Percentiles rank a stretch among this genome's conserved stretches.
Evolutionary conservation across 2,888 invertebrate species (phyloP).

Genomic region (Sphinx pinastri): DNA sequence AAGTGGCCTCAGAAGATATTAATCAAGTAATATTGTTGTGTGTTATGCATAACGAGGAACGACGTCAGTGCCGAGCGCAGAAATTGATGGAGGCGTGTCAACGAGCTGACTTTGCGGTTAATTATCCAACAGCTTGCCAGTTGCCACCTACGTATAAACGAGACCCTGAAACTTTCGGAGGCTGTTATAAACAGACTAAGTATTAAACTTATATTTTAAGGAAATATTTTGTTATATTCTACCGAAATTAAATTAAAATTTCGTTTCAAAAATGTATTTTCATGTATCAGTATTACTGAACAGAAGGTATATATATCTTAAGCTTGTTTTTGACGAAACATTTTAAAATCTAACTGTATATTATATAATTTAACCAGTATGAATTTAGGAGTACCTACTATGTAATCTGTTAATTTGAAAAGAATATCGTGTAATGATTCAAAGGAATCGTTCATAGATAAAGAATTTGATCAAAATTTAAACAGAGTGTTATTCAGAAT

Average conservation of each 20-base stretch:
- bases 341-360: too few species aligned
- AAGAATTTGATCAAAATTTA: neutral
- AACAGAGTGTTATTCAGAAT: neutral
- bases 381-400: neutral
- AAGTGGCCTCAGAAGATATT: constrained; percentile 71
- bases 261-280: neutral
- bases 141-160: constrained; percentile 10
- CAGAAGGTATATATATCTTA: neutral
- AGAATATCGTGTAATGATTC: too few species aligned
- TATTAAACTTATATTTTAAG: neutral
- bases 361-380: too few species aligned
- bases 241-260: too few species aligned
- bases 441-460: too few species aligned
- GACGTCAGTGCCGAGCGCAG: constrained; percentile 52
- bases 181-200: constrained; percentile 31
- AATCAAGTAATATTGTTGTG: constrained; percentile 79
- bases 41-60: constrained; percentile 66
- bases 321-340: too few species aligned
- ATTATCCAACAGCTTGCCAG: constrained; percentile 53
- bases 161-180: constrained; percentile 19
- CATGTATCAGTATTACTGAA: neutral
- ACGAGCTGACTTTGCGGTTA: constrained; percentile 70
- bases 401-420: neutral
- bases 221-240: neutral
- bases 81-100: constrained; percentile 78